Base-by-base conservation (phyloP, 1,140 invertebrate genomes). In the Drosophila insularis region DNA sequence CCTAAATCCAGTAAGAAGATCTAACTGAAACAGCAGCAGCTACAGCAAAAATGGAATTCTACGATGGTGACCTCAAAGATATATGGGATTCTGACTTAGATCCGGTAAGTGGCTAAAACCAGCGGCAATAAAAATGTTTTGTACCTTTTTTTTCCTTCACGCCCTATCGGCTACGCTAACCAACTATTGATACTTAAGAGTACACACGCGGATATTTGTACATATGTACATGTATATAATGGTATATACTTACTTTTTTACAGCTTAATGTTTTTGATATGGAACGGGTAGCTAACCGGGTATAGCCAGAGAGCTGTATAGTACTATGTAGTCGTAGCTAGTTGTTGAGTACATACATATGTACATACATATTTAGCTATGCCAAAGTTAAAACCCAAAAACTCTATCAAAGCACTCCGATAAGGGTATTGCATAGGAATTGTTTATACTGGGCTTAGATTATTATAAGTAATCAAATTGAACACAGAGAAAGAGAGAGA, bases 41-140 rank as follows among this genome's bases (percentile, higher is more conserved):
- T 10, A 70, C 70, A 74, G 68, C 67, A 56, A 80, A 78, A 73
- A 95, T 94, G 93, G 95, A 95, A 75, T 95, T 94, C 91, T 95
- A 94, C 92, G 95, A 95, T 92, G 93, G 94, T 81, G 95, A 96
- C 92, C 93, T 96, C 81, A 95, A 94, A 92, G 95, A 96, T 91
- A 93, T 96, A 81, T 96, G 95, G 95, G 95, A 96, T 87, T 94
- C 94, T 81, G 95, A 96, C 93, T 94, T 96, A 81, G 95, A 96
- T 91, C 94, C 95, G 94, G 95, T 96, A 92, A 95, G 95, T 94
- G 79, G 55, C 61, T 40, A 32, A 66, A 17, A 53, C 31, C 46
- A 50, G 66, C 37, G 1, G 35, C 50, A 31, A 66, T 31, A 43
- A 23, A 23, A 37, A 55, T 55, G 55, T 53, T 50, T 17, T 5